Evolutionary conservation across 2,888 invertebrate genomes (phyloP).

Genomic region (Agrilus mali): DNA sequence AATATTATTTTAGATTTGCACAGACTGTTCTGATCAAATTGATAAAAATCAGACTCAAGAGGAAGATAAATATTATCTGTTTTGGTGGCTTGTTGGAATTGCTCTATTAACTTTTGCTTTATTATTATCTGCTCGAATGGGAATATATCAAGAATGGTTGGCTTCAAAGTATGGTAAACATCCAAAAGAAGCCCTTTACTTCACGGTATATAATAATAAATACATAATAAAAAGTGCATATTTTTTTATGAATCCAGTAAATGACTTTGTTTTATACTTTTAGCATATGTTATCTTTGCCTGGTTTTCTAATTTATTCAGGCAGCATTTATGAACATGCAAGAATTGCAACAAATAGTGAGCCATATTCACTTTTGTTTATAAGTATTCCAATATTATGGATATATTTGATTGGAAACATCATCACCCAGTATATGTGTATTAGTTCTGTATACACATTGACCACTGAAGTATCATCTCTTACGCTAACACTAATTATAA

Average conservation of each 20-base stretch:
- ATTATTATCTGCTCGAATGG: constrained; percentile 89
- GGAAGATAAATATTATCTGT: constrained; percentile 43
- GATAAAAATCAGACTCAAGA: constrained; percentile 33
- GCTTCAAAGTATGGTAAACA: constrained; percentile 80
- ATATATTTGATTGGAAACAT: constrained; percentile 70
- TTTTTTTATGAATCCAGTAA: neutral
- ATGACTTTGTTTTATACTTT: constrained; percentile 20
- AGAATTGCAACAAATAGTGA: constrained; percentile 57
- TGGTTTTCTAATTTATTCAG: constrained; percentile 66
- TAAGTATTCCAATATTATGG: constrained; percentile 61
- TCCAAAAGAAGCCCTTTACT: constrained; percentile 78
- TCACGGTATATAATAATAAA: constrained; percentile 44
- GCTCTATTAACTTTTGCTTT: constrained; percentile 73
- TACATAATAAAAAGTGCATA: neutral
- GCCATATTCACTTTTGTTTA: constrained; percentile 43
- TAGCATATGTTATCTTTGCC: constrained; percentile 84
- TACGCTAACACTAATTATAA: constrained; percentile 91
- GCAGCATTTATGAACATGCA: constrained; percentile 67
- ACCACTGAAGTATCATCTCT: constrained; percentile 90
- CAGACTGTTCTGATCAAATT: constrained; percentile 22
- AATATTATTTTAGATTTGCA: constrained; percentile 8
- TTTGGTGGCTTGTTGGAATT: constrained; percentile 62
- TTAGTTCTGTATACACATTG: constrained; percentile 85
- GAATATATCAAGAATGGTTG: constrained; percentile 77
- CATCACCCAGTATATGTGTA: constrained; percentile 85